Conservation (phyloP, 2,888 invertebrate genomes). For the Bellardia pandia region DNA sequence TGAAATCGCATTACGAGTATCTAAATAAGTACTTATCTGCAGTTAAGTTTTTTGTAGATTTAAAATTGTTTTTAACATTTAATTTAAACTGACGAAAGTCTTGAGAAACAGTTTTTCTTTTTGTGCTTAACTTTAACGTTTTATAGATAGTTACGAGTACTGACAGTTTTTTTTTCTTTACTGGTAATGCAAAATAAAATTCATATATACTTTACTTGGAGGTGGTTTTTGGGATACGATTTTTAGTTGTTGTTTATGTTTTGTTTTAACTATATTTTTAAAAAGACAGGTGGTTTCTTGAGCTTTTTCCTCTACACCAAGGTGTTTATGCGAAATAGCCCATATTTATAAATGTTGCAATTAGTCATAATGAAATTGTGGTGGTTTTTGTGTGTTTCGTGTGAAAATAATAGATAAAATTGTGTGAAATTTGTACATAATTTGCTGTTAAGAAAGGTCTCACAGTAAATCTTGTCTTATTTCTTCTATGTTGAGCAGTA, state of each 20-base stretch:
- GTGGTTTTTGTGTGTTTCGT: constrained; percentile 19
- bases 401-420: constrained; percentile 45
- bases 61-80: constrained; percentile 32
- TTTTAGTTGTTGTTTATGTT: constrained; percentile 31
- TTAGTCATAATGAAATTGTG: constrained; percentile 61
- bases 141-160: constrained; percentile 14
- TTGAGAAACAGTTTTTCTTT: constrained; percentile 49
- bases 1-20: constrained; percentile 17
- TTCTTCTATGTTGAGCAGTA: too few relatives aligned
- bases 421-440: constrained; percentile 7
- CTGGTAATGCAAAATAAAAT: constrained; percentile 13
- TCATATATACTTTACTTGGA: constrained; percentile 30
- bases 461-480: neutral
- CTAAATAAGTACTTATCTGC: neutral
- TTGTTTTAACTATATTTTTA: constrained; percentile 12
- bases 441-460: neutral
- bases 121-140: constrained; percentile 1
- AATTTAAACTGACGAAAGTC: constrained; percentile 56
- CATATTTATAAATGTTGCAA: constrained; percentile 65
- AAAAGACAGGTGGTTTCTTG: constrained; percentile 29
- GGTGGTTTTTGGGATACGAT: constrained; percentile 69
- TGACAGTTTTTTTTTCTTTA: constrained; percentile 32
- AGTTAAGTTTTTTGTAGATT: constrained; percentile 24
- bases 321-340: constrained; percentile 59
- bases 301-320: constrained; percentile 32